Percentiles rank a stretch among this genome's conserved stretches.
Conservation (phyloP, 2,888 invertebrate genomes). For the Hydropsyche betteni region DNA sequence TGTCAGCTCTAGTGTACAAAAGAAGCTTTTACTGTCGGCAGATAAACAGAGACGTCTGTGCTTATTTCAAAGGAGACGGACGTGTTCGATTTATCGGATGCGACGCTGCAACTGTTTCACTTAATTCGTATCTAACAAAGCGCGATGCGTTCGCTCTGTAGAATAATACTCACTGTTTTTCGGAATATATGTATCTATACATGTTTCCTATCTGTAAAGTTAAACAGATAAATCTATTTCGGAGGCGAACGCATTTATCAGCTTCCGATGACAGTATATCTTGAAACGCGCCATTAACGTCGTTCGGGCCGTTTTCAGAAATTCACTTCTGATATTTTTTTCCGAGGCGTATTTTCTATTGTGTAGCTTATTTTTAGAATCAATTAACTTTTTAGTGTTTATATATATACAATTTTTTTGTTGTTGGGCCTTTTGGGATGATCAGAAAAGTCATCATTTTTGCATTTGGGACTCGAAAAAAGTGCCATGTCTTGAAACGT, state of each 20-base stretch:
- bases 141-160: too few species aligned
- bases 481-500: too few species aligned
- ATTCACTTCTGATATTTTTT: slow-evolving; percentile 16
- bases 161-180: too few species aligned
- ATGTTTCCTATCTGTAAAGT: background rate
- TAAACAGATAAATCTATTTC: slow-evolving; percentile 24
- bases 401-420: too few species aligned
- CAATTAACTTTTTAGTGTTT: too few species aligned
- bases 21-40: background rate
- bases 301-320: slow-evolving; percentile 25
- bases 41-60: slow-evolving; percentile 14
- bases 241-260: slow-evolving; percentile 22
- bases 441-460: too few species aligned
- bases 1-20: background rate
- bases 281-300: slow-evolving; percentile 25
- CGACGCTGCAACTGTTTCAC: background rate
- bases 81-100: slow-evolving; percentile 21
- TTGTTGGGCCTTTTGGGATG: too few species aligned
- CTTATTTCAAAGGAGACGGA: slow-evolving; percentile 20
- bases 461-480: too few species aligned
- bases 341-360: background rate
- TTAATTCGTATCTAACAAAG: too few species aligned
- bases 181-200: too few species aligned
- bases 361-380: too few species aligned
- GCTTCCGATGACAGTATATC: slow-evolving; percentile 32